Evolutionary conservation across 2,888 invertebrate genomes (phyloP).

Genomic region (Branchellion lobata): DNA sequence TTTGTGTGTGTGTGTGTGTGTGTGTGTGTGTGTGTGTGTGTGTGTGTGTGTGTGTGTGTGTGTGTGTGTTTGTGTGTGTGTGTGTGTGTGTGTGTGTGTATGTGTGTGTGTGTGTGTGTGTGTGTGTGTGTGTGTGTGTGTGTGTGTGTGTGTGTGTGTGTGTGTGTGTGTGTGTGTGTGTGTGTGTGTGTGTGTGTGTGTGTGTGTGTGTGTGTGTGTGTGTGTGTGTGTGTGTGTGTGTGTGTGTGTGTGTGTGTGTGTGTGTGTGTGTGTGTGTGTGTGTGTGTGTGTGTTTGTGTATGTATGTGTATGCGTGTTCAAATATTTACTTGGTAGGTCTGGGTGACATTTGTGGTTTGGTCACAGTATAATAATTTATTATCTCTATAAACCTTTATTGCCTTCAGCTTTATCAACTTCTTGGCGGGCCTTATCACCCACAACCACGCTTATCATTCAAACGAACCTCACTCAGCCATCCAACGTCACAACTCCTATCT

Average conservation of each 20-base stretch:
- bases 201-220: conserved; percentile 21
- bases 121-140: conserved; percentile 22
- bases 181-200: conserved; percentile 23
- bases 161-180: conserved; percentile 23
- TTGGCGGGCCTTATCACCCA: not conserved
- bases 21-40: conserved; percentile 13
- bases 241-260: not conserved
- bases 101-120: not conserved
- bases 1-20: not conserved
- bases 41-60: conserved; percentile 29
- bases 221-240: conserved; percentile 23
- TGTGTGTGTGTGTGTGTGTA: conserved; percentile 22
- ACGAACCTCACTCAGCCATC: too few relatives aligned
- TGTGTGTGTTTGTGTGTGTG: conserved; percentile 26
- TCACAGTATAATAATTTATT: not conserved
- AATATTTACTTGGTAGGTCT: not conserved
- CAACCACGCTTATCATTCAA: not conserved
- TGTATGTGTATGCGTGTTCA: not conserved
- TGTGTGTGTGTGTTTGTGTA: not conserved
- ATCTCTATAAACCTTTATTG: conserved; percentile 8
- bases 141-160: conserved; percentile 12
- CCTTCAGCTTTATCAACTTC: not conserved
- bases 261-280: not conserved
- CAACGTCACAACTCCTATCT: too few relatives aligned
- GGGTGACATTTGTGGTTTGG: not conserved